phyloP scores from a whole-genome alignment of 1,140 invertebrate genomes.

The Danaus melanippus region DNA sequence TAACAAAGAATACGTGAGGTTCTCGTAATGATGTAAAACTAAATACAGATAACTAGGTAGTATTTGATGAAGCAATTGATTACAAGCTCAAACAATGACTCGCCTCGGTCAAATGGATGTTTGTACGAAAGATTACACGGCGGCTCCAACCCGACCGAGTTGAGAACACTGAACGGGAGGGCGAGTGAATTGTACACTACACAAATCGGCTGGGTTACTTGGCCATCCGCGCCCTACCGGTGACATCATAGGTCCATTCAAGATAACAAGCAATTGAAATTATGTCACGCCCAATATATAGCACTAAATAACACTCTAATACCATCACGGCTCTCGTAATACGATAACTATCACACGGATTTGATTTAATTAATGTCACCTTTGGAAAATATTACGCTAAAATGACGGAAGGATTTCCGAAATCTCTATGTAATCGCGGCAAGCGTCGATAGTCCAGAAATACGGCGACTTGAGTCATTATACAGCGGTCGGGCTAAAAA shows the following conservation, averaged over 20 bases:
- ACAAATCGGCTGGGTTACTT: slow-evolving; percentile 30
- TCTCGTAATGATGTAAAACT: too few species aligned
- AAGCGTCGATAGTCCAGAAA: slow-evolving; percentile 28
- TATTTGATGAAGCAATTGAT: too few species aligned
- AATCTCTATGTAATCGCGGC: slow-evolving; percentile 18
- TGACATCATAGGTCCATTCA: slow-evolving; percentile 40
- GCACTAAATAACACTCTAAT: not conserved
- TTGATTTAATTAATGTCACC: not conserved
- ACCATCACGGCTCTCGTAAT: too few species aligned
- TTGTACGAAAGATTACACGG: slow-evolving; percentile 1
- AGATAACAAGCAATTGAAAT: slow-evolving; percentile 35
- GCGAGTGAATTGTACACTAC: slow-evolving; percentile 6
- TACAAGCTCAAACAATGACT: not conserved
- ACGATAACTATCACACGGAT: too few species aligned
- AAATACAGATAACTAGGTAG: too few species aligned
- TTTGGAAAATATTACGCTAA: slow-evolving; percentile 11
- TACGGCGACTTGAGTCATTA: slow-evolving; percentile 28
- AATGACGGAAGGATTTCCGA: slow-evolving; percentile 19
- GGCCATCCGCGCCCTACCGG: slow-evolving; percentile 36
- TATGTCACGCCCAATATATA: slow-evolving; percentile 26
- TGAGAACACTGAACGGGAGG: slow-evolving; percentile 5
- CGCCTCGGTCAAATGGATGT: slow-evolving; percentile 14
- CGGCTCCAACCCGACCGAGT: slow-evolving; percentile 15
- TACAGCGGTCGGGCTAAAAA: slow-evolving; percentile 33
- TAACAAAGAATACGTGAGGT: too few species aligned